Conservation (phyloP, 2,113 vertebrate genomes). For the Ciconia boyciana region DNA sequence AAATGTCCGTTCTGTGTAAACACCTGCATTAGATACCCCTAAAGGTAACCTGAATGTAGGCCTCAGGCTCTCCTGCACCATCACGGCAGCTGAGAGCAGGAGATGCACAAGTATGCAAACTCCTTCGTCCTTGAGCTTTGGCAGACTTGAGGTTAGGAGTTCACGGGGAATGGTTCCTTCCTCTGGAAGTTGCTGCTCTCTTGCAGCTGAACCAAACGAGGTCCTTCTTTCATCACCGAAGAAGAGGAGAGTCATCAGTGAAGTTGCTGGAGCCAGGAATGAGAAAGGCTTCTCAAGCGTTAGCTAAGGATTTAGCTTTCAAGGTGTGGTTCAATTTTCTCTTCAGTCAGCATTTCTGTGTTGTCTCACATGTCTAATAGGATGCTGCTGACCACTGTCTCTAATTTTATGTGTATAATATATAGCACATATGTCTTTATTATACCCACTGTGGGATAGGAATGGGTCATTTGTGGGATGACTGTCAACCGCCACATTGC, state of each 20-base stretch:
- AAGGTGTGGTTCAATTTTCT: neutral
- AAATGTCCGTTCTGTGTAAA: neutral
- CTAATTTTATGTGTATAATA: neutral
- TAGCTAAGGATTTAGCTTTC: neutral
- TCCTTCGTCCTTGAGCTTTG: neutral
- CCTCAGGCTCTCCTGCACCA: neutral
- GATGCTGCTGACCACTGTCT: neutral
- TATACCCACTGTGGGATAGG: neutral
- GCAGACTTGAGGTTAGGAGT: neutral
- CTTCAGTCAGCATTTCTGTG: neutral
- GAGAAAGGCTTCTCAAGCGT: neutral
- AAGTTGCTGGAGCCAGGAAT: neutral
- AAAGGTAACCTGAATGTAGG: fast-evolving
- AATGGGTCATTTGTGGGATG: neutral
- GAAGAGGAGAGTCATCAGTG: neutral
- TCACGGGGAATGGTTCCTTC: neutral
- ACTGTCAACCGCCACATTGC: neutral
- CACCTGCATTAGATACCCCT: neutral
- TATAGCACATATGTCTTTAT: neutral
- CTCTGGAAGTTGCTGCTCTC: neutral
- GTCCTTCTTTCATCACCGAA: neutral
- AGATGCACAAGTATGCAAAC: neutral
- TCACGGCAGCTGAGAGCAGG: neutral
- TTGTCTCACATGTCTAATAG: neutral
- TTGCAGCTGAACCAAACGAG: neutral